Evolutionary conservation across 2,888 invertebrate species (phyloP).

Genomic region (Onthophagus sagittarius): DNA sequence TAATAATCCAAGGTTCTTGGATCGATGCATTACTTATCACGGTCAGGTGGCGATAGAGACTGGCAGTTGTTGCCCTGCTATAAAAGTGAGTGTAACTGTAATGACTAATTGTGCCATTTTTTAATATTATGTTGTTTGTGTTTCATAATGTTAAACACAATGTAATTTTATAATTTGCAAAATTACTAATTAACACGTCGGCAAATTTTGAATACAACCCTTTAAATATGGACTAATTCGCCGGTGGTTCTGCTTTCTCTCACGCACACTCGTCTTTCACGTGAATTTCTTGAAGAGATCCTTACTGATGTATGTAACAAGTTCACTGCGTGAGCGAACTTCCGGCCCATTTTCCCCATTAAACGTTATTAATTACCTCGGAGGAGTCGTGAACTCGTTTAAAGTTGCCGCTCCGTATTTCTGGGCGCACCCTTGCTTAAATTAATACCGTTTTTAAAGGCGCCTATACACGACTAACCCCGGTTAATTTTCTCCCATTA

Average conservation of each 20-base stretch:
- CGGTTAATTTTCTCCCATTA: not conserved
- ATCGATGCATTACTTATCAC: too few relatives aligned
- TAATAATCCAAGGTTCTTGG: too few relatives aligned
- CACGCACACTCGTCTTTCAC: conserved; percentile 1
- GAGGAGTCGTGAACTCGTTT: not conserved
- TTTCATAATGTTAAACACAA: too few relatives aligned
- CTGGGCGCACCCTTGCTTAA: not conserved
- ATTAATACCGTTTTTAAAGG: not conserved
- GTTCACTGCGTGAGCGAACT: not conserved
- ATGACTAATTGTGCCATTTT: too few relatives aligned
- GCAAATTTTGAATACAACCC: conserved; percentile 18
- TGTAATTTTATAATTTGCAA: not conserved
- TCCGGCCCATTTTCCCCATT: not conserved
- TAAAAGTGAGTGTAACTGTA: too few relatives aligned
- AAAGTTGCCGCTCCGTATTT: not conserved
- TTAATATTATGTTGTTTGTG: too few relatives aligned
- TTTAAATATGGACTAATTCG: conserved; percentile 23
- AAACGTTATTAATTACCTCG: not conserved
- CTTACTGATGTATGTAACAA: not conserved
- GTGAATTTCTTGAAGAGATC: not conserved
- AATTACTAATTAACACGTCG: not conserved
- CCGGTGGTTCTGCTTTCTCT: conserved; percentile 23
- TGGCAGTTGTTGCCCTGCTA: too few relatives aligned
- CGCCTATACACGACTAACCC: not conserved
- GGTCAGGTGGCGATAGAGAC: too few relatives aligned